A percentile compares a stretch with the other conserved stretches of the same genome.
phyloP scores from a whole-genome alignment of 1,140 invertebrate genomes.

The Drosophila ananassae region DNA sequence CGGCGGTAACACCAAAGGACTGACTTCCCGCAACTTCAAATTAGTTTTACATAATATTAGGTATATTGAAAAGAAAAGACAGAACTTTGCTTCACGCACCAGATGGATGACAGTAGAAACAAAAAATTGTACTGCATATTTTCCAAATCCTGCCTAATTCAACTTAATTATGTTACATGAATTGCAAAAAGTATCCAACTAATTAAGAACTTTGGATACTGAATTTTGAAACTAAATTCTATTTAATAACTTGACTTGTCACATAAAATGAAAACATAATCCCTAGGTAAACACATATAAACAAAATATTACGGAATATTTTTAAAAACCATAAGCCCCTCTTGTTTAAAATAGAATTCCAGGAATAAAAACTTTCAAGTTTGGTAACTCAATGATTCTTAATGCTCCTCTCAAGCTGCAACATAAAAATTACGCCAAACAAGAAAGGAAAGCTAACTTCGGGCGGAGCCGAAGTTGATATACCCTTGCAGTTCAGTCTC shows the following conservation, averaged over 20 bases:
- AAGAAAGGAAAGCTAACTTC: too few species aligned
- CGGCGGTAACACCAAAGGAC: constrained; percentile 25
- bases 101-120: constrained; percentile 3
- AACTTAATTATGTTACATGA: not conserved
- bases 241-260: not conserved
- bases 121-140: not conserved
- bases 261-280: too few species aligned
- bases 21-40: constrained; percentile 55
- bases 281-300: too few species aligned
- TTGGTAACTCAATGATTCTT: constrained; percentile 16
- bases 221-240: not conserved
- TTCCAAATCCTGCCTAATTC: not conserved
- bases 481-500: too few species aligned
- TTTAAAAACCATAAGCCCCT: too few species aligned
- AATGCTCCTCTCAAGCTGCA: constrained; percentile 9
- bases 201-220: constrained; percentile 4
- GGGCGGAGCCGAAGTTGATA: too few species aligned
- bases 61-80: constrained; percentile 26
- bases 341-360: not conserved
- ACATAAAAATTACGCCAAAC: constrained; percentile 12
- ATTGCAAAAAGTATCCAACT: not conserved
- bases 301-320: too few species aligned
- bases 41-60: constrained; percentile 72
- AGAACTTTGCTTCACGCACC: not conserved
- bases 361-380: not conserved